Percentiles rank a stretch among this genome's conserved stretches.
Conservation (phyloP, 1,140 invertebrate species). For the Drosophila nannoptera region DNA sequence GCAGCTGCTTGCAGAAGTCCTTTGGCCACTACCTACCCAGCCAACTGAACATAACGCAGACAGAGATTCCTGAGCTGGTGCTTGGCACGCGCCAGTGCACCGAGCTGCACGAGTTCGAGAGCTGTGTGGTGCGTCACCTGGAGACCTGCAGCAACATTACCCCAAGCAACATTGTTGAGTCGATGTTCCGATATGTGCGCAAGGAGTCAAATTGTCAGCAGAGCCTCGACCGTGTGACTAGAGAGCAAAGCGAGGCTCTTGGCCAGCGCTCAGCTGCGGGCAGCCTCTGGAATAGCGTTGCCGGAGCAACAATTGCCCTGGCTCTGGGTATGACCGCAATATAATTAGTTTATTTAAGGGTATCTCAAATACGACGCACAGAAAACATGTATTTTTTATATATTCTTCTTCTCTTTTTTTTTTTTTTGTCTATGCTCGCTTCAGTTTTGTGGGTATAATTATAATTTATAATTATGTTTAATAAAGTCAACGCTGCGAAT, state of each 20-base stretch:
- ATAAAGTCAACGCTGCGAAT: slow-evolving; percentile 54
- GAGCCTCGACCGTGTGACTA: slow-evolving; percentile 37
- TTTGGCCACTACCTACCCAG: slow-evolving; percentile 80
- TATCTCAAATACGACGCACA: slow-evolving; percentile 5
- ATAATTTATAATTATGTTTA: slow-evolving; percentile 65
- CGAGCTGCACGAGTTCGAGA: slow-evolving; percentile 82
- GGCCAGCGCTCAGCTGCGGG: neutral
- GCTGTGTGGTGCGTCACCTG: slow-evolving; percentile 83
- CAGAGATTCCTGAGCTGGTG: slow-evolving; percentile 57
- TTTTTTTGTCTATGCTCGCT: slow-evolving; percentile 5
- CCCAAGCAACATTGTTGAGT: slow-evolving; percentile 88
- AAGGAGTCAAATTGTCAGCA: slow-evolving; percentile 67
- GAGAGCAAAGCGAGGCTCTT: slow-evolving; percentile 8
- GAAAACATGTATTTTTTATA: neutral
- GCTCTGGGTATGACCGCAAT: neutral
- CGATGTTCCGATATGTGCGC: slow-evolving; percentile 85
- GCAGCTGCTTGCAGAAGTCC: slow-evolving; percentile 83
- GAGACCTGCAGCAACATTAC: slow-evolving; percentile 86
- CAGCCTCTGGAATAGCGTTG: neutral
- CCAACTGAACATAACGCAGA: slow-evolving; percentile 27
- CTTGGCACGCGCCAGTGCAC: slow-evolving; percentile 62
- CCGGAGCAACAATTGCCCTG: neutral
- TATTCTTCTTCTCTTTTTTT: slow-evolving; percentile 10
- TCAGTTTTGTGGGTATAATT: slow-evolving; percentile 11
- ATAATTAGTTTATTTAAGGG: slow-evolving; percentile 5